Conservation (phyloP, 2,797 vertebrate genomes). For the Thalassophryne amazonica region DNA sequence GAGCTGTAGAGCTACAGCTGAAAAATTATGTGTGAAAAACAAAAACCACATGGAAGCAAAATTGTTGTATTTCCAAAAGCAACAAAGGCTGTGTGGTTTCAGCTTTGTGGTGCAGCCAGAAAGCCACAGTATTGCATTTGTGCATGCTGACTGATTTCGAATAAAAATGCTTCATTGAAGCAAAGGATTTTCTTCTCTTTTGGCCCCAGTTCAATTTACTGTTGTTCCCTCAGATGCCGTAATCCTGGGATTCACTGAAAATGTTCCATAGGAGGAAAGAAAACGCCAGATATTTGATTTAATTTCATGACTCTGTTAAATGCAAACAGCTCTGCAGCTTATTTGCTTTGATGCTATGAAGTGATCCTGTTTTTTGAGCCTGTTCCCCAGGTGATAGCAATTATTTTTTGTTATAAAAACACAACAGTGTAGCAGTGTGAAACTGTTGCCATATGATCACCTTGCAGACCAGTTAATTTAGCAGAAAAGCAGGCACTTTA, state of each 20-base stretch:
- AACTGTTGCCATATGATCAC: not conserved
- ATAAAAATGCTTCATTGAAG: not conserved
- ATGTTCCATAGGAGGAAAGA: not conserved
- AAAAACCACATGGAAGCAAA: too few relatives aligned
- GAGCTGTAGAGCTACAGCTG: too few relatives aligned
- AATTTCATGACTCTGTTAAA: not conserved
- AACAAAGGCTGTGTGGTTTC: not conserved
- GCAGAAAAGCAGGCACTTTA: too few relatives aligned
- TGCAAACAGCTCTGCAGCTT: not conserved
- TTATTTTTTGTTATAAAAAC: not conserved
- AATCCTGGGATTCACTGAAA: not conserved
- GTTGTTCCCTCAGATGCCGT: not conserved
- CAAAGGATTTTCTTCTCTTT: not conserved
- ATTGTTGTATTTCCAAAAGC: too few relatives aligned
- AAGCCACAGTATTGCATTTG: not conserved
- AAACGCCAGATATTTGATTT: not conserved
- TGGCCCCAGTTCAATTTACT: not conserved
- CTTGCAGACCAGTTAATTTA: not conserved
- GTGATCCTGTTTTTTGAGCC: too few relatives aligned
- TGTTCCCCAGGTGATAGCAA: too few relatives aligned
- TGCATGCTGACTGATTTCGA: not conserved
- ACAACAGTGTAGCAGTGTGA: not conserved
- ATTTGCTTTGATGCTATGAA: too few relatives aligned
- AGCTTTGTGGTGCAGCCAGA: not conserved
- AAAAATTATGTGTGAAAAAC: not conserved